Base-by-base conservation (phyloP, 2,113 vertebrate species). In the Microcebus murinus region DNA sequence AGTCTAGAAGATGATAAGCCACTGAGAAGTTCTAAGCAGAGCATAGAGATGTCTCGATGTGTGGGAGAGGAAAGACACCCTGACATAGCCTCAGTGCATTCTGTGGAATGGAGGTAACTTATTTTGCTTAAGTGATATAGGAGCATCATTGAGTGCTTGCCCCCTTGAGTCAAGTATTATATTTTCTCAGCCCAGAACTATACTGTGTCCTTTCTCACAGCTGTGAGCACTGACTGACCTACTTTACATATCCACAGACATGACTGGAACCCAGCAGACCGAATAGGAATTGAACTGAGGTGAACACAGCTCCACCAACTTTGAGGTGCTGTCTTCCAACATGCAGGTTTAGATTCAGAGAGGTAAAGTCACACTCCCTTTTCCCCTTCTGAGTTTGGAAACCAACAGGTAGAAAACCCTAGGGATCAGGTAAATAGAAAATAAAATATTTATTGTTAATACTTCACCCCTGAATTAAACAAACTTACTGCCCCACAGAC, bases 371-470 rank as follows among this genome's bases (percentile, higher is more conserved):
- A 59, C 25, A 13, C 0, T 42, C 3, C 1, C 3, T 20, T 79
- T 45, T 12, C 39, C 45, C 3, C 7, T 50, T 77, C 59, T 59
- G 36, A 83, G 10, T 42, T 57, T 77, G 21, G 31, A 71, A 89
- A 59, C 6, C 14, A 45, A 36, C 2, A 4, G 3, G 3, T 15
- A 93, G 57, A 74, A 93, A 80, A 67, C 39, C 18, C 21, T 79
- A 65, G 10, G n/a, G 55, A 39, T 39, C 63, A 61, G 68, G 25
- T 83, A 82, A 88, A 74, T 50, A 91, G 55, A 97, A 89, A 74
- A 61, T 3, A 73, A 65, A 67, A 39, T 61, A 52, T 59, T 71
- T 77, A 86, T 82, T 96, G 52, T 42, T 48, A 73, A 9, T 4
- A 59, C 2, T 83, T 63, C 7, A 55, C 4, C 15, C 1, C 0